phyloP scores from a whole-genome alignment of 2,888 invertebrate genomes.

The Baccha elongata region DNA sequence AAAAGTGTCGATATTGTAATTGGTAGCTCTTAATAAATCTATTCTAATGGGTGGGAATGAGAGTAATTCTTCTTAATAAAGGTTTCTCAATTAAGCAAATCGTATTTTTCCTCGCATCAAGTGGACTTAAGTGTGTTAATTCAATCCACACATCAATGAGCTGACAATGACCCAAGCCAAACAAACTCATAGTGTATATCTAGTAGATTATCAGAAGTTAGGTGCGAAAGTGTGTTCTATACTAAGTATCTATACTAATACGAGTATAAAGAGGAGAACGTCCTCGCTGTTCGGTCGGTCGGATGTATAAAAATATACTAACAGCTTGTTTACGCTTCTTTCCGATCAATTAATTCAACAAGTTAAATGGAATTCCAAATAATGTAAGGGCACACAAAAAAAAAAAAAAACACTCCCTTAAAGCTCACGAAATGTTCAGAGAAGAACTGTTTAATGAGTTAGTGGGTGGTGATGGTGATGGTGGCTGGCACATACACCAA shows the following conservation, averaged over 20 bases:
- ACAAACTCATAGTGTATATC: not conserved
- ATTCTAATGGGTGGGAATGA: too few species aligned
- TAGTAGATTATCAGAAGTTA: not conserved
- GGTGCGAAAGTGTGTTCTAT: not conserved
- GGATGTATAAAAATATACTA: not conserved
- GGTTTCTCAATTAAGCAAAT: conserved; percentile 17
- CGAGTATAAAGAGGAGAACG: too few species aligned
- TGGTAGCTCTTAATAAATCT: too few species aligned
- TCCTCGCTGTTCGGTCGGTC: too few species aligned
- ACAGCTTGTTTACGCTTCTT: conserved; percentile 7
- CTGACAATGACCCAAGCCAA: conserved; percentile 5
- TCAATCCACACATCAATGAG: not conserved
- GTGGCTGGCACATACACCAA: not conserved
- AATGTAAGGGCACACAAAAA: not conserved
- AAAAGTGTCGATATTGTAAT: too few species aligned
- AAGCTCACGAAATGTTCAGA: not conserved
- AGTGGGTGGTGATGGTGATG: conserved; percentile 2
- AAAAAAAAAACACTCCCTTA: not conserved
- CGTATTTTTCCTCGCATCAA: not conserved
- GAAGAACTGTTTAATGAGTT: conserved; percentile 14
- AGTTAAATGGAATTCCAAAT: conserved; percentile 10
- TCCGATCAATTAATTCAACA: conserved; percentile 38
- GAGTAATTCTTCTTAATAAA: too few species aligned
- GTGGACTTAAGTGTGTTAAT: conserved; percentile 6
- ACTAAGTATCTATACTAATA: too few species aligned